Evolutionary conservation across 2,888 invertebrate species (phyloP), one percentile per base, ranked within the genome.

Genomic region (Rhagonycha lutea): DNA sequence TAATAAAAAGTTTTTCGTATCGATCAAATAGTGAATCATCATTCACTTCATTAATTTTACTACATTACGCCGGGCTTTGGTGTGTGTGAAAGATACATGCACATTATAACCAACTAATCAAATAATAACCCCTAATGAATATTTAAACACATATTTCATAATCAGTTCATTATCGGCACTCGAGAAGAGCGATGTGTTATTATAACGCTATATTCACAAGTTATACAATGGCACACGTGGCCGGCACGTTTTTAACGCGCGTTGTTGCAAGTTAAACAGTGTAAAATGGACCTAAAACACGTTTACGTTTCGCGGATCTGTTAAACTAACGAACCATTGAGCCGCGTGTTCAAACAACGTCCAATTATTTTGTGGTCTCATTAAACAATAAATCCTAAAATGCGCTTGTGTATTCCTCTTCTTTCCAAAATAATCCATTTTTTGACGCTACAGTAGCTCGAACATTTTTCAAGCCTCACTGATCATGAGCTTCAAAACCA

Each of bases 301-400:
- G 82, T 82, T 78, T 78, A 80, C 79, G 78, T 80, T 78, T 80
- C 75, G 79, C 79, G 75, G 82, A 83, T 82, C 81, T 81, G 83
- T 83, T 82, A 83, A 84, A 84, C 84, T 86, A 86, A 86, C 86
- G 86, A 86, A 86, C 83, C 85, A 84, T 82, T 79, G 78, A 80
- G 85, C 80, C 86, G 84, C 86, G 86, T 86, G 86, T 80, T 82
- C 83, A 82, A 83, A 85, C 86, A 85, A 82, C 86, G 86, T 86
- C 86, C 86, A 86, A 86, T 86, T 86, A 86, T 86, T 86, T 86
- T 86, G 86, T 81, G 86, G 86, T 86, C 84, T 86, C 85, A 86
- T 86, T 86, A 86, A 82, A 85, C 83, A 84, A 85, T 85, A 84
- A 84, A 77, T 77, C 77, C 77, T 65, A 65, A 72, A 77, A 77